Evolutionary conservation across 2,797 vertebrate species (phyloP), one percentile per base, ranked within the genome.

Genomic region (Acanthiza pusilla): DNA sequence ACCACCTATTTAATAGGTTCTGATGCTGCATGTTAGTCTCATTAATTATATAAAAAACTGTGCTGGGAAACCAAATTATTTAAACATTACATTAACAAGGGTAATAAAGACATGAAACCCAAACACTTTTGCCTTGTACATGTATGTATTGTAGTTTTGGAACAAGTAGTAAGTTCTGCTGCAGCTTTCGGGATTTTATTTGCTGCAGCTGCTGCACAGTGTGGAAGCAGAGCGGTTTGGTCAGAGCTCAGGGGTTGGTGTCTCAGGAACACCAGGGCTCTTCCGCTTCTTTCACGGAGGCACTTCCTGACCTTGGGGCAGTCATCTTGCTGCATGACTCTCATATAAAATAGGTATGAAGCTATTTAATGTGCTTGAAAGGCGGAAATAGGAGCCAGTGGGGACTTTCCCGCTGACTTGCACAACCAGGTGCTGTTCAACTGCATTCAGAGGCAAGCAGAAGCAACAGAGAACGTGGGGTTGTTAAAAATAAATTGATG

Each of bases 401-500:
- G n/a, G 50, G 48, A 85, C 51, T 65, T 88, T 29, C 20, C 30
- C 1, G 0, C 38, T 68, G 72, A 42, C 19, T 77, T 72, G 65
- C 50, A 85, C n/a, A 45, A 61, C 53, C 76, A 70, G 74, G 62
- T 68, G 58, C 67, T 73, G 54, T n/a, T 87, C 53, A 80, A 19
- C 34, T 61, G 61, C 38, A 20, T 11, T 45, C 51, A 66, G 22
- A 57, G 43, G 47, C 65, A 65, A 53, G 75, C 42, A 67, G 54
- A 54, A 71, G 29, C 54, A 57, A 61, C 21, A n/a, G 78, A 72
- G 42, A 75, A n/a, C 14, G n/a, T 50, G 10, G 16, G 5, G 45
- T 17, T 88, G 71, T 87, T 92, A 97, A 95, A 96, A 93, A 93
- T 91, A 91, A 71, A 77, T 15, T 47, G 22, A 9, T 77, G 71